phyloP scores from a whole-genome alignment of 64 coral and sea anemone genomes.

The Catalaphyllia jardinei region DNA sequence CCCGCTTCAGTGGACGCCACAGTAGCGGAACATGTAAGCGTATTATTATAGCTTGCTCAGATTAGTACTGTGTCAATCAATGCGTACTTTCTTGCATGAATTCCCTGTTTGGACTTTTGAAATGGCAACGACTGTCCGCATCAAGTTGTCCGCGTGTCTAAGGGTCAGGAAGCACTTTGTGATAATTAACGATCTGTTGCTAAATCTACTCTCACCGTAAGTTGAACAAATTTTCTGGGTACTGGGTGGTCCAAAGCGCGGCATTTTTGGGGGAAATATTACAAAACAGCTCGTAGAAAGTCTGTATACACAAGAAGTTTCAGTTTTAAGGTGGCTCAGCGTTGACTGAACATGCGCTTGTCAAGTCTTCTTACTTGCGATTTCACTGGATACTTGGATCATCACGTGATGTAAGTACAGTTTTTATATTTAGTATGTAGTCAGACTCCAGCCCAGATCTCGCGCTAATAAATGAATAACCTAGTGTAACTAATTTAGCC shows the following conservation, averaged over 20 bases:
- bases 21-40: conserved; percentile 15
- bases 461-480: not conserved
- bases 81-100: not conserved
- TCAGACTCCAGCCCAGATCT: not conserved
- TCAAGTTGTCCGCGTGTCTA: too few species aligned
- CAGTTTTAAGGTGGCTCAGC: conserved; percentile 45
- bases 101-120: not conserved
- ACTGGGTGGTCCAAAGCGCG: not conserved
- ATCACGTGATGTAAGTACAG: conserved; percentile 34
- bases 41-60: not conserved
- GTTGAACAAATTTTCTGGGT: too few species aligned
- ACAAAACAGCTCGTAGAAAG: not conserved
- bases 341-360: conserved; percentile 7
- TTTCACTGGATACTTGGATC: conserved; percentile 37
- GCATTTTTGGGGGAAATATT: not conserved
- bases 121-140: too few species aligned
- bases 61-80: not conserved
- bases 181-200: too few species aligned
- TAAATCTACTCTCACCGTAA: too few species aligned
- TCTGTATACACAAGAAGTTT: not conserved
- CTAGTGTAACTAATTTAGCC: too few species aligned
- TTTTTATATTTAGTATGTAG: not conserved
- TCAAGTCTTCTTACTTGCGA: conserved; percentile 26
- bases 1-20: not conserved
- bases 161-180: too few species aligned